A percentile compares a stretch with the other conserved stretches of the same genome.
These are phyloP conservation scores for Dermolepida albohirtum DNA, from an alignment of 2,888 invertebrate species.

Conservation along the genomic window DNA sequence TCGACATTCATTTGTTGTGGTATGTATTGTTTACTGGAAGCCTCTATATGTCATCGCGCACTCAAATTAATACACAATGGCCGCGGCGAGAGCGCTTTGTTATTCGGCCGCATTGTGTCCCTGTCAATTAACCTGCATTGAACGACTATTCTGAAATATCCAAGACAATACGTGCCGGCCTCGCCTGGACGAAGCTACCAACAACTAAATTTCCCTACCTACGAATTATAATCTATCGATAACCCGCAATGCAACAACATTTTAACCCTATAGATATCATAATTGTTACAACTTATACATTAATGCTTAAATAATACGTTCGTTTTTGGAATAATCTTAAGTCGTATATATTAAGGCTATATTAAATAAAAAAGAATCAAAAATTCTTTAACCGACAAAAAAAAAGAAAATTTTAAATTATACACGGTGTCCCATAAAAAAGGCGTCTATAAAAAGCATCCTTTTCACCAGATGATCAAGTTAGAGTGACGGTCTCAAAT, in stretches of 20 bases:
- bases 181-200: conserved; percentile 43
- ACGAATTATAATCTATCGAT: conserved; percentile 43
- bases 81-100: conserved; percentile 62
- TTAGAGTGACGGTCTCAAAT: too few species aligned
- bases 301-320: too few species aligned
- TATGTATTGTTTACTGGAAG: conserved; percentile 59
- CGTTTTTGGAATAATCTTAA: too few species aligned
- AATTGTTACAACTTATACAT: too few species aligned
- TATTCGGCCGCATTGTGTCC: conserved; percentile 63
- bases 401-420: too few species aligned
- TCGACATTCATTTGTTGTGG: conserved; percentile 57
- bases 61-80: conserved; percentile 64
- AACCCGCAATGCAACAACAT: conserved; percentile 36
- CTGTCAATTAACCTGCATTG: conserved; percentile 64
- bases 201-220: conserved; percentile 44
- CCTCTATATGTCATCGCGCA: conserved; percentile 62
- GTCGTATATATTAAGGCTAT: too few species aligned
- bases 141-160: conserved; percentile 64
- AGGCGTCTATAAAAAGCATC: too few species aligned
- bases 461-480: too few species aligned
- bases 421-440: too few species aligned
- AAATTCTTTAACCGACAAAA: too few species aligned
- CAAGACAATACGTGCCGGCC: conserved; percentile 59
- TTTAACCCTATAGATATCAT: conserved; percentile 19
- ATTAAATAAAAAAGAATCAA: too few species aligned